Evolutionary conservation across 1,140 invertebrate species (phyloP).

Genomic region (Stegodyphus mimosarum): DNA sequence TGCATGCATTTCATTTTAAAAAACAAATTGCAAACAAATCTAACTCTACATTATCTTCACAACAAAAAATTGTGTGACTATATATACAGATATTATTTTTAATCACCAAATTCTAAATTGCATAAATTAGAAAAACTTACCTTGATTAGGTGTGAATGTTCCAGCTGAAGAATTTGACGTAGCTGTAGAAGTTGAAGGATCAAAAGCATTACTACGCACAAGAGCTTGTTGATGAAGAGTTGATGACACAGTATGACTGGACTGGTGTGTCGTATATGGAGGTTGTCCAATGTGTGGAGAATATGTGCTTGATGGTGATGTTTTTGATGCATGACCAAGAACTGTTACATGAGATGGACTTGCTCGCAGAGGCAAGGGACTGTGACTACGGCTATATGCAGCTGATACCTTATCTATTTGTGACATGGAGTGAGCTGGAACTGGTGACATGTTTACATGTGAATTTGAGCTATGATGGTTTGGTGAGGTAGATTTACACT

Average conservation of each 20-base stretch:
- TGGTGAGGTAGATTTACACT: conserved; percentile 55
- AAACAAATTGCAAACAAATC: no score
- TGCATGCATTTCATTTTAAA: no score
- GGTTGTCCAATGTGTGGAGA: conserved; percentile 36
- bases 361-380: conserved; percentile 49
- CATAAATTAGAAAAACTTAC: background rate
- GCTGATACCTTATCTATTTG: conserved; percentile 49
- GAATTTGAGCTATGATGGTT: conserved; percentile 54
- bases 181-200: conserved; percentile 36
- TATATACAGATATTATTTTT: no score
- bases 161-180: conserved; percentile 19
- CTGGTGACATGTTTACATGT: conserved; percentile 43
- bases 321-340: conserved; percentile 39
- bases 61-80: no score
- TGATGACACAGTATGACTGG: conserved; percentile 53
- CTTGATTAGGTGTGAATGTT: conserved; percentile 34
- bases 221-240: conserved; percentile 23
- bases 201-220: conserved; percentile 29
- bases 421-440: conserved; percentile 49
- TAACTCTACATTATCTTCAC: no score
- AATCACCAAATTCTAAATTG: no score
- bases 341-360: conserved; percentile 49
- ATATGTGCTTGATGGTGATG: conserved; percentile 29
- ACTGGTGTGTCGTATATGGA: conserved; percentile 56
- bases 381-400: conserved; percentile 53